Evolutionary conservation across 2,888 invertebrate genomes (phyloP).

Genomic region (Cryptocheilus praepositus): DNA sequence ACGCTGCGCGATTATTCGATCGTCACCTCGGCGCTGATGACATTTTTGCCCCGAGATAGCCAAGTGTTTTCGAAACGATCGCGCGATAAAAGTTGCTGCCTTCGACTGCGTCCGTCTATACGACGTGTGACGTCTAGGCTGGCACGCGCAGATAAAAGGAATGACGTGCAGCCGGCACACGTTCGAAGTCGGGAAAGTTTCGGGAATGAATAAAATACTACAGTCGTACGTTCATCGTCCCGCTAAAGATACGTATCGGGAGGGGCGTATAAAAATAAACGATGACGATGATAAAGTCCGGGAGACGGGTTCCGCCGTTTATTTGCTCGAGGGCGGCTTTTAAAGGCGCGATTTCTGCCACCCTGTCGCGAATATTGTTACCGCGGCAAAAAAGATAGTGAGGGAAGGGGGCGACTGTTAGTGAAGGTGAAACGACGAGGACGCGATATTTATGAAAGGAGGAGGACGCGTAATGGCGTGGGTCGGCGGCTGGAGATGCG

Average conservation of each 20-base stretch:
- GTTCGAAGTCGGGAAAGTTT: slow-evolving; percentile 25
- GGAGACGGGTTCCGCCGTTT: slow-evolving; percentile 8
- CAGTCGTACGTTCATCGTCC: background rate
- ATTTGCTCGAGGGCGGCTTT: slow-evolving; percentile 5
- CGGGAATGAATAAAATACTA: slow-evolving; percentile 16
- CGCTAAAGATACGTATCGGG: slow-evolving; percentile 6
- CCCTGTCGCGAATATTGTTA: slow-evolving; percentile 10
- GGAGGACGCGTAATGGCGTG: background rate
- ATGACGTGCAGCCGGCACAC: slow-evolving; percentile 4
- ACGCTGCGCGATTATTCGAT: background rate
- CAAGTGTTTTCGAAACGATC: background rate
- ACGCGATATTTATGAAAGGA: slow-evolving; percentile 5
- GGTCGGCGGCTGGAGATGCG: background rate
- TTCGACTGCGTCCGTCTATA: no score
- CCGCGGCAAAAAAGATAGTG: background rate
- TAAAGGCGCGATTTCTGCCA: slow-evolving; percentile 1
- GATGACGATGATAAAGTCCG: slow-evolving; percentile 6
- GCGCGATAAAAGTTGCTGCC: background rate
- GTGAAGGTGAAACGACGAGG: background rate
- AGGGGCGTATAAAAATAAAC: slow-evolving; percentile 9
- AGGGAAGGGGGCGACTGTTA: background rate
- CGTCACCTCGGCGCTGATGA: background rate
- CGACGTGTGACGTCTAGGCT: no score
- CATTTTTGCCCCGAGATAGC: background rate
- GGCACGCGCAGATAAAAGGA: slow-evolving; percentile 2